These are phyloP conservation scores for Gallinago jamesoni DNA, from an alignment of 2,113 vertebrate species.

Conservation along the genomic window DNA sequence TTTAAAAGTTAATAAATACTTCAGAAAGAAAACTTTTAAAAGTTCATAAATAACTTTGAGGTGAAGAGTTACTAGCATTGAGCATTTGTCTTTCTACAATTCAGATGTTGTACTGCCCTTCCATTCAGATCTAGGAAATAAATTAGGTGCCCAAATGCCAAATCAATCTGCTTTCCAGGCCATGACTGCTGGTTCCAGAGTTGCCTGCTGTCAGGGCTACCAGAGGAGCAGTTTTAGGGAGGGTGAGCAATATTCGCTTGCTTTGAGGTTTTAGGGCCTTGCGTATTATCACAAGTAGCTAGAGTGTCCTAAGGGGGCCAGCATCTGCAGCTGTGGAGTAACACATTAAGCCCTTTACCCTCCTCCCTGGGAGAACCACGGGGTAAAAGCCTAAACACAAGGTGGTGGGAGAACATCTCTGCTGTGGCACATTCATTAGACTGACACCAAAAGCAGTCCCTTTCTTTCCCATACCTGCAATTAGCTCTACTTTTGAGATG, in stretches of 20 bases:
- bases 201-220: neutral
- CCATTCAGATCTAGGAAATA: neutral
- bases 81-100: neutral
- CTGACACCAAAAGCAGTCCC: neutral
- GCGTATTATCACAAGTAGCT: neutral
- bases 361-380: neutral
- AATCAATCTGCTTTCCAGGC: neutral
- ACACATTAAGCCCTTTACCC: neutral
- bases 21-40: neutral
- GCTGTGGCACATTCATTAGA: neutral
- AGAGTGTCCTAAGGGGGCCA: neutral
- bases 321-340: neutral
- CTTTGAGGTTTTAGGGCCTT: neutral
- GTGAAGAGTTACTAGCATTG: neutral
- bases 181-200: neutral
- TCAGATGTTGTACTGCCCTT: neutral
- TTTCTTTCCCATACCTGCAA: neutral
- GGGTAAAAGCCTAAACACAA: rapidly evolving
- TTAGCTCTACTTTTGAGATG: neutral
- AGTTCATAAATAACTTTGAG: neutral
- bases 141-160: neutral
- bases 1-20: neutral
- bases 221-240: neutral
- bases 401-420: neutral
- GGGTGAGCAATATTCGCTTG: neutral